Conservation (phyloP, 2,888 invertebrate genomes). For the Andrena fulva region DNA sequence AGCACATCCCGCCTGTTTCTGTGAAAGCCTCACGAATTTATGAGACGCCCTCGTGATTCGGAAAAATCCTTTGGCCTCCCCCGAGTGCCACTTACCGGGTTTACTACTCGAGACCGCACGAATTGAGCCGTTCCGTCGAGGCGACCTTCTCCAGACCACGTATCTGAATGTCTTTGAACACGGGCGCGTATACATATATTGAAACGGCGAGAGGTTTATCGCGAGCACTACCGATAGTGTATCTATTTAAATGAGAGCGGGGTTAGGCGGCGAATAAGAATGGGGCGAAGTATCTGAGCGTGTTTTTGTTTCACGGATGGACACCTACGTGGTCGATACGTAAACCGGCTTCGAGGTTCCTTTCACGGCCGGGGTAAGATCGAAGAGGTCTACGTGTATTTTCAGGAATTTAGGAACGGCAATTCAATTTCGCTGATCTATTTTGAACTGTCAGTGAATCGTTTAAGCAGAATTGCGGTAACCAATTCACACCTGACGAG, state of each 20-base stretch:
- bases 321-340: not conserved
- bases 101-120: slow-evolving; percentile 41
- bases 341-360: not conserved
- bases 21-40: slow-evolving; percentile 44
- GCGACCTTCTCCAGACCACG: slow-evolving; percentile 17
- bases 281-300: not conserved
- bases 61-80: slow-evolving; percentile 44
- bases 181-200: slow-evolving; percentile 33
- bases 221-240: not conserved
- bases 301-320: not conserved
- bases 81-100: slow-evolving; percentile 43
- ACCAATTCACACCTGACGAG: not conserved
- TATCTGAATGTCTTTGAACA: slow-evolving; percentile 44
- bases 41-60: slow-evolving; percentile 47
- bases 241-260: slow-evolving; percentile 24
- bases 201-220: slow-evolving; percentile 37
- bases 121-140: slow-evolving; percentile 36
- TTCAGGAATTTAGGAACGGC: not conserved
- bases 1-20: slow-evolving; percentile 2
- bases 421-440: not conserved
- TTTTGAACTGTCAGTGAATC: not conserved
- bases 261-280: slow-evolving; percentile 13
- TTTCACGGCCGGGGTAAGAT: not conserved
- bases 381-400: not conserved
- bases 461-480: too few relatives aligned